Evolutionary conservation across 1,140 invertebrate genomes (phyloP).

Genomic region (Ostrea denselamellosa): DNA sequence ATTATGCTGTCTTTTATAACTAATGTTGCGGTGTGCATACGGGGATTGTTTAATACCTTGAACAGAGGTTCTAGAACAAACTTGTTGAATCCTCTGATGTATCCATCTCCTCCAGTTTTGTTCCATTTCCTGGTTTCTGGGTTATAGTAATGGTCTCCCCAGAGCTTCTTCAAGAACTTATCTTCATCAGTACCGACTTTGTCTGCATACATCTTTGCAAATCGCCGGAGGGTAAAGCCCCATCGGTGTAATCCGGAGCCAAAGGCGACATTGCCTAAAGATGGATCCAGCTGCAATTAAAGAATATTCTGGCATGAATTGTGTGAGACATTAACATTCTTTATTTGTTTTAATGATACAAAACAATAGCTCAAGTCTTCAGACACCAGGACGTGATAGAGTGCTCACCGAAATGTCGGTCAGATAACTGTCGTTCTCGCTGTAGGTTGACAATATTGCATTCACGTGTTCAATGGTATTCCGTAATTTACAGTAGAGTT

Average conservation of each 20-base stretch:
- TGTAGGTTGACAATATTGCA: conserved; percentile 99
- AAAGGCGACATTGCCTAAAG: conserved; percentile 98
- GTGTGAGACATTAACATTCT: not conserved
- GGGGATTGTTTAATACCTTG: conserved; percentile 83
- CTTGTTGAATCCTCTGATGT: conserved; percentile 98
- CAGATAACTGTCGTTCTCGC: conserved; percentile 92
- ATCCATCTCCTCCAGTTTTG: conserved; percentile 87
- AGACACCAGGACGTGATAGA: not conserved
- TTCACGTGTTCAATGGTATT: conserved; percentile 99
- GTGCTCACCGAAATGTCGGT: conserved; percentile 84
- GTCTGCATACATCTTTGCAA: conserved; percentile 97
- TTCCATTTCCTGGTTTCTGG: conserved; percentile 92
- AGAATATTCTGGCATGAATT: not conserved
- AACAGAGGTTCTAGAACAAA: conserved; percentile 99
- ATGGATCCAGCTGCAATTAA: conserved; percentile 88
- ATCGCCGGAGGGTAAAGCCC: conserved; percentile 99
- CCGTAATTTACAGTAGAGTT: conserved; percentile 99
- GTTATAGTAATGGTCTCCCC: conserved; percentile 99
- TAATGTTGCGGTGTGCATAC: not conserved
- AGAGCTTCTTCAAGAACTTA: conserved; percentile 95
- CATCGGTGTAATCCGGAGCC: conserved; percentile 99
- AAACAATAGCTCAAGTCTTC: not conserved
- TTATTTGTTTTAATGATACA: not conserved
- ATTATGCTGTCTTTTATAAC: no score
- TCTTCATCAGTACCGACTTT: conserved; percentile 89